Evolutionary conservation across 2,888 invertebrate species (phyloP).

Genomic region (Cylloceria caligata): DNA sequence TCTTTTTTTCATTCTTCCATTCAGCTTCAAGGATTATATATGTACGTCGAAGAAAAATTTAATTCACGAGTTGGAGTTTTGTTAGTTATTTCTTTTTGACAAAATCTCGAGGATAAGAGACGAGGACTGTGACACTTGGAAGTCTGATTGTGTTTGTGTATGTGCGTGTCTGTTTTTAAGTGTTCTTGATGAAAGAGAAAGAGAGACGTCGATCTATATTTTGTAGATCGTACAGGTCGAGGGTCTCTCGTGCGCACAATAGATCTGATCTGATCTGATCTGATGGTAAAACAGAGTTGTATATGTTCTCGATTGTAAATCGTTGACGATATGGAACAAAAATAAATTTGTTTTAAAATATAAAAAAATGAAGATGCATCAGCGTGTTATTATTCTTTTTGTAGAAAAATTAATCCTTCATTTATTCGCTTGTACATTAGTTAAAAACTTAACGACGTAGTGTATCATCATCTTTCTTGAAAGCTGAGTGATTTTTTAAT

Average conservation of each 20-base stretch:
- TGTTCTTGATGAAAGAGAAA: conserved; percentile 18
- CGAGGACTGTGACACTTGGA: conserved; percentile 34
- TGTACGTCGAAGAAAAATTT: neutral
- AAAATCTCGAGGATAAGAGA: neutral
- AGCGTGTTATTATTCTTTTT: conserved; percentile 47
- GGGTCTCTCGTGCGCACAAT: conserved; percentile 8
- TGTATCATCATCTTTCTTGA: conserved; percentile 60
- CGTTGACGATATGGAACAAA: conserved; percentile 44
- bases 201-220: conserved; percentile 28
- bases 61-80: neutral
- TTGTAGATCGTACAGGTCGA: conserved; percentile 12
- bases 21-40: neutral
- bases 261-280: conserved; percentile 2
- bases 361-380: neutral
- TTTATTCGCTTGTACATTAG: conserved; percentile 80
- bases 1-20: neutral
- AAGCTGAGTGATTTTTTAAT: conserved; percentile 37
- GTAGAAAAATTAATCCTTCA: conserved; percentile 81
- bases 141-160: conserved; percentile 50
- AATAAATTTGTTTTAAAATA: conserved; percentile 56
- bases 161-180: conserved; percentile 28
- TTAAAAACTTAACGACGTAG: conserved; percentile 79
- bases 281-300: conserved; percentile 17
- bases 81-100: neutral
- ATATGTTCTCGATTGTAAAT: conserved; percentile 47